Evolutionary conservation across 2,113 vertebrate genomes (phyloP), one percentile per base, ranked within the genome.

Genomic region (Psettodes erumei): DNA sequence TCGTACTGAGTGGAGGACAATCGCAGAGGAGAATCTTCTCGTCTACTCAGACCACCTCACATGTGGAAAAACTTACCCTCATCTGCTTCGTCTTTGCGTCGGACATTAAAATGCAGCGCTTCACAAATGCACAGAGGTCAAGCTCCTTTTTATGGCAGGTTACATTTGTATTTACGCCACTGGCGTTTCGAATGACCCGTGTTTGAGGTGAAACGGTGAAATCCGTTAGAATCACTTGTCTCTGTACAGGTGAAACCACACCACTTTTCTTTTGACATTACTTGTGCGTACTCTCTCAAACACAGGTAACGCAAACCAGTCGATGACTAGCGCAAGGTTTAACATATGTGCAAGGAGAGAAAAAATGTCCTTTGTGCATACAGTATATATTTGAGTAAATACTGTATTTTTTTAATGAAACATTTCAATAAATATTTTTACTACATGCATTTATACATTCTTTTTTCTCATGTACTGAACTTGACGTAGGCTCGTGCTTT

Each of bases 401-500:
- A 16, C 18, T 85, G 81, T 90, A 88, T 88, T 86, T 90, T 91
- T 88, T 6, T 83, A n/a, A 85, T 64, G 11, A 82, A 70, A 51
- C 81, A 67, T 82, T 87, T 82, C 66, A 75, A 74, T 84, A 86
- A 88, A 83, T 58, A 15, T 33, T 9, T 78, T 76, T 73, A n/a
- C n/a, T 66, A 68, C 56, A 54, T 27, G 38, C 33, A 43, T 35
- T 40, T 40, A 40, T 40, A n/a, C n/a, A n/a, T n/a, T n/a, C n/a
- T n/a, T n/a, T n/a, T n/a, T 48, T 18, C 13, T 40, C 28, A 5
- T 38, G 12, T 54, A 5, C 4, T n/a, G 9, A n/a, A 21, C 1
- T 19, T 50, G 6, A 56, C 43, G 28, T 15, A 30, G 10, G 15
- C 16, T 3, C 7, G 47, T 11, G 1, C 25, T 19, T 12, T 32